Percentiles rank a stretch among this genome's conserved stretches.
These are phyloP conservation scores for Eurypyga helias DNA, from an alignment of 2,113 vertebrate species.

Conservation along the genomic window DNA sequence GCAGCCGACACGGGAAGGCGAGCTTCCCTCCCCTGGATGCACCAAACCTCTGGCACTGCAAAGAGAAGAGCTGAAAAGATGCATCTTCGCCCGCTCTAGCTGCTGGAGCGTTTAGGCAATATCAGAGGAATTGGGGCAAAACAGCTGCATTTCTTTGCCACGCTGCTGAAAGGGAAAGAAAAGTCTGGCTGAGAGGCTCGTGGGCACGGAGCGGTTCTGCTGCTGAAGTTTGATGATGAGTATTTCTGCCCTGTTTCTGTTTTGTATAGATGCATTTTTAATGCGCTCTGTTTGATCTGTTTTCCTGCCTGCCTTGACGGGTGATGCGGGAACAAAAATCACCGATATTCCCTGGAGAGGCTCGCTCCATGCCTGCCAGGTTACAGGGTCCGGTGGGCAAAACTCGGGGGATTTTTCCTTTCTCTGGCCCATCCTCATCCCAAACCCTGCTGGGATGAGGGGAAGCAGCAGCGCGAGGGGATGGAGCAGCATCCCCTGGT, in stretches of 20 bases:
- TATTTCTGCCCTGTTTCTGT: neutral
- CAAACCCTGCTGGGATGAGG: neutral
- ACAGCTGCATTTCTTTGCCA: neutral
- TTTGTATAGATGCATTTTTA: neutral
- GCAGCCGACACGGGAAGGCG: fast-evolving
- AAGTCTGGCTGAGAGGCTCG: neutral
- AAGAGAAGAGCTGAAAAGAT: neutral
- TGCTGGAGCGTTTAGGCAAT: neutral
- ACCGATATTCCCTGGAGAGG: fast-evolving
- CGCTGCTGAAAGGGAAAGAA: neutral
- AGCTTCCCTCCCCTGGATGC: neutral
- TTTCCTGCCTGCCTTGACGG: neutral
- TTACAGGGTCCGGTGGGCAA: neutral
- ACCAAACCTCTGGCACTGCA: neutral
- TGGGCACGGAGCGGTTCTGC: fast-evolving
- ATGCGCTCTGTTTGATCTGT: neutral
- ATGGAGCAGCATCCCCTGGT: neutral
- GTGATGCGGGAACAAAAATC: neutral
- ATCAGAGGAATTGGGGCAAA: neutral
- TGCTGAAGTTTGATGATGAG: neutral
- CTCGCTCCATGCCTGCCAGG: fast-evolving
- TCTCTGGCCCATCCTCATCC: neutral
- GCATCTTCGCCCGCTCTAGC: fast-evolving
- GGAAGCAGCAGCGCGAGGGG: neutral
- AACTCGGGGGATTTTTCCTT: fast-evolving